These are phyloP conservation scores for Argyrosomus regius DNA, from an alignment of 2,797 vertebrate genomes.

Conservation along the genomic window DNA sequence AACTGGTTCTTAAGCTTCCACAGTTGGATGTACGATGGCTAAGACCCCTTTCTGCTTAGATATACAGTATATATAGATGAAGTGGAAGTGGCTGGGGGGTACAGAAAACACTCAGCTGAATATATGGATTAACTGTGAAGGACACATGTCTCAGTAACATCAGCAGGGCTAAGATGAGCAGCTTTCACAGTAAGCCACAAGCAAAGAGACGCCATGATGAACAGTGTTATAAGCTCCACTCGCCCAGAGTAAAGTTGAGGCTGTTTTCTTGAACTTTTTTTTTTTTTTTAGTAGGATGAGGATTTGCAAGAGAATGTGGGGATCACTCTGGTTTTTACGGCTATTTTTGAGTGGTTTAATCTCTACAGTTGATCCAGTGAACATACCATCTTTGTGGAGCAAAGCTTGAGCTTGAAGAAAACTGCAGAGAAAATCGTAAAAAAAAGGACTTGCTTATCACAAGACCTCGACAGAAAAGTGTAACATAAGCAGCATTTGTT, in stretches of 20 bases:
- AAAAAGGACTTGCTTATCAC: conserved; percentile 2
- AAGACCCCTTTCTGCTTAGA: conserved; percentile 41
- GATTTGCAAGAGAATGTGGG: conserved; percentile 53
- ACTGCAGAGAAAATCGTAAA: conserved; percentile 4
- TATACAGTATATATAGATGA: conserved; percentile 27
- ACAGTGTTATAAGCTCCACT: conserved; percentile 57
- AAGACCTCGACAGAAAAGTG: conserved; percentile 2
- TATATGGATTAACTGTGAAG: conserved; percentile 50
- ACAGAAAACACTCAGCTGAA: conserved; percentile 41
- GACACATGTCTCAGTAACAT: conserved; percentile 57
- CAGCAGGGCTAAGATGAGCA: conserved; percentile 56
- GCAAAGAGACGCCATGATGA: conserved; percentile 58
- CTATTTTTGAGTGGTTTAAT: conserved; percentile 55
- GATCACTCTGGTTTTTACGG: conserved; percentile 38
- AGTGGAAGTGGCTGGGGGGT: conserved; percentile 31
- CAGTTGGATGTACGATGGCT: conserved; percentile 52
- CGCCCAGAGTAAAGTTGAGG: conserved; percentile 50
- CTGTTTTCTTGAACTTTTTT: conserved; percentile 46
- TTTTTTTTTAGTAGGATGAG: conserved; percentile 43
- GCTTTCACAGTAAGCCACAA: conserved; percentile 64
- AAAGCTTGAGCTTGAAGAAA: conserved; percentile 24
- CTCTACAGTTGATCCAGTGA: conserved; percentile 53
- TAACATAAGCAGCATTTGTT: background rate
- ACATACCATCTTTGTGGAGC: conserved; percentile 43
- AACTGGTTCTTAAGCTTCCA: conserved; percentile 68